These are phyloP conservation scores for Styela plicata DNA, from an alignment of 23 tunicate genomes.

Conservation along the genomic window DNA sequence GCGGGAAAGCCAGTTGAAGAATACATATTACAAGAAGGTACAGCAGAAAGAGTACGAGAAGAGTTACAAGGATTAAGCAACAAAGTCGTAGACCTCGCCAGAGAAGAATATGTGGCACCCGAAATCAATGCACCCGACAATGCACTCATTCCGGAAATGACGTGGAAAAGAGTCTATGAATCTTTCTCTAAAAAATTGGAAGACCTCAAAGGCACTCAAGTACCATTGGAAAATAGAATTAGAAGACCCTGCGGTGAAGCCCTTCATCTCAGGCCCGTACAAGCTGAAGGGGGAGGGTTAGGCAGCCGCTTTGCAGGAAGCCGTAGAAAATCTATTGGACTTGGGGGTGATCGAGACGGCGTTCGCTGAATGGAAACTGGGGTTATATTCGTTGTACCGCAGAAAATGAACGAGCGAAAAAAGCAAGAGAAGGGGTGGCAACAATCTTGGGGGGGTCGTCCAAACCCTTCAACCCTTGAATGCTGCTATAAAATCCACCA, in stretches of 20 bases:
- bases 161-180: slow-evolving; percentile 7
- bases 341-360: slow-evolving; percentile 18
- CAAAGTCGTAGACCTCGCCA: neutral
- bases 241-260: slow-evolving; percentile 6
- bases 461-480: slow-evolving; percentile 1
- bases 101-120: neutral
- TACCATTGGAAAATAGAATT: slow-evolving; percentile 18
- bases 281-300: neutral
- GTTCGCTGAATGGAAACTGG: neutral
- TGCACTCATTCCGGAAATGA: neutral
- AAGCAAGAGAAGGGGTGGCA: neutral
- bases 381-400: neutral
- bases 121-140: neutral
- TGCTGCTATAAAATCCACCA: slow-evolving; percentile 6
- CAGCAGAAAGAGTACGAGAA: neutral
- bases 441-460: neutral
- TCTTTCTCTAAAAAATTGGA: neutral
- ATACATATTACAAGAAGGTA: neutral
- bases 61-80: neutral
- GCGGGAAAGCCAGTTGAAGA: neutral
- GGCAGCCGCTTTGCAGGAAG: slow-evolving; percentile 16
- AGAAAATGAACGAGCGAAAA: neutral
- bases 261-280: neutral
- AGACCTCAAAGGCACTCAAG: slow-evolving; percentile 7
- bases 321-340: slow-evolving; percentile 8